These are phyloP conservation scores for Microchrysa polita DNA, from an alignment of 2,888 invertebrate species.

Conservation along the genomic window DNA sequence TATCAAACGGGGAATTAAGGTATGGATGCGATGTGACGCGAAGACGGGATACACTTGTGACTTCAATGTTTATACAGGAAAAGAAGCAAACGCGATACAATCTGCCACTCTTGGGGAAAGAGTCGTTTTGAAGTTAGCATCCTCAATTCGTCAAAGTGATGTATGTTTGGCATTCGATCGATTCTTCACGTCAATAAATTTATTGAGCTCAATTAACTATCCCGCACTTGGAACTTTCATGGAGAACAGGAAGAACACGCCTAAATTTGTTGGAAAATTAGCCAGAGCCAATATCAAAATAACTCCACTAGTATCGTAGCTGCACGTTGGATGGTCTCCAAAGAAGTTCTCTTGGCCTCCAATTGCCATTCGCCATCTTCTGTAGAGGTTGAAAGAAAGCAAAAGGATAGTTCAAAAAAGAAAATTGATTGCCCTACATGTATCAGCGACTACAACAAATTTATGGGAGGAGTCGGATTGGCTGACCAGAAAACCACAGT, in stretches of 20 bases:
- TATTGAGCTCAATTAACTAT: neutral
- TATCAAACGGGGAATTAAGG: neutral
- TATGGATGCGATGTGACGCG: conserved; percentile 6
- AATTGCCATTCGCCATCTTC: no score
- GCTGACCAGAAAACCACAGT: no score
- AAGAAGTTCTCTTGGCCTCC: no score
- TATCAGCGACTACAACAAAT: no score
- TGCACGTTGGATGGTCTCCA: no score
- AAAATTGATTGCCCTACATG: no score
- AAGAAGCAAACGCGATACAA: neutral
- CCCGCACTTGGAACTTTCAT: conserved; percentile 37
- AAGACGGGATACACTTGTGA: neutral
- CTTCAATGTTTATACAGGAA: neutral
- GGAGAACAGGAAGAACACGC: neutral
- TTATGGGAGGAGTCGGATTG: no score
- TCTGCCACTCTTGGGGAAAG: neutral
- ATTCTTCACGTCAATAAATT: neutral
- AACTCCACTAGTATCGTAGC: no score
- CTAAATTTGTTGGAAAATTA: no score
- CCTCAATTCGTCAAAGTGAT: neutral
- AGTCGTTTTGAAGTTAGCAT: neutral
- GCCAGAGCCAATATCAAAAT: no score
- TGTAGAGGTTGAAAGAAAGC: no score
- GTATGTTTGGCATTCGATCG: neutral
- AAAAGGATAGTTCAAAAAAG: no score